Conservation (phyloP, 2,113 vertebrate species). For the Myrmophylax atrothorax region DNA sequence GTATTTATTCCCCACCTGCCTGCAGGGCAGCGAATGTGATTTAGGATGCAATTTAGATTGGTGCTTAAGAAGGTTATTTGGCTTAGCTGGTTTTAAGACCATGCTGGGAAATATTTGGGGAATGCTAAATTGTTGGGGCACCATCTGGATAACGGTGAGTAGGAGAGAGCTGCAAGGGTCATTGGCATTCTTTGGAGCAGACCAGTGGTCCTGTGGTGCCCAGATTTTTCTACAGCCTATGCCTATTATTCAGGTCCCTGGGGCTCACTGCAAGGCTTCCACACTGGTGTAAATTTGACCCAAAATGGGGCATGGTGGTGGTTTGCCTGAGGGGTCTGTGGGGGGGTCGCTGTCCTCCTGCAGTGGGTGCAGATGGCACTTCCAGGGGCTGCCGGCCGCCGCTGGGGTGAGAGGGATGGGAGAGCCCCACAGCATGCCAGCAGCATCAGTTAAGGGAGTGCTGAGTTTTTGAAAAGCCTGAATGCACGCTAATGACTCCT, state of each 20-base stretch:
- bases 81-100: not conserved
- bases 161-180: not conserved
- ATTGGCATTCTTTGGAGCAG: not conserved
- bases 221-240: not conserved
- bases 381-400: not conserved
- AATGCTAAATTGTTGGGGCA: not conserved
- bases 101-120: slow-evolving; percentile 10
- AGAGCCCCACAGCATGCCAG: not conserved
- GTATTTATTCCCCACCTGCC: not conserved
- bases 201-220: not conserved
- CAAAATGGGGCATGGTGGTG: fast-evolving
- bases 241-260: not conserved
- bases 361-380: not conserved
- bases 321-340: not conserved
- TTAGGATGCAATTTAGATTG: not conserved
- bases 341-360: not conserved
- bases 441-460: not conserved
- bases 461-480: slow-evolving; percentile 23
- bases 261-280: not conserved
- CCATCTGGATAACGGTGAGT: not conserved
- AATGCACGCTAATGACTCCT: not conserved
- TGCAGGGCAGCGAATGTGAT: not conserved
- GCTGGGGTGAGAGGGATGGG: not conserved
- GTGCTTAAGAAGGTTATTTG: not conserved
- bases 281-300: not conserved